These are phyloP conservation scores for Ciconia boyciana DNA, from an alignment of 2,113 vertebrate genomes.

Conservation along the genomic window DNA sequence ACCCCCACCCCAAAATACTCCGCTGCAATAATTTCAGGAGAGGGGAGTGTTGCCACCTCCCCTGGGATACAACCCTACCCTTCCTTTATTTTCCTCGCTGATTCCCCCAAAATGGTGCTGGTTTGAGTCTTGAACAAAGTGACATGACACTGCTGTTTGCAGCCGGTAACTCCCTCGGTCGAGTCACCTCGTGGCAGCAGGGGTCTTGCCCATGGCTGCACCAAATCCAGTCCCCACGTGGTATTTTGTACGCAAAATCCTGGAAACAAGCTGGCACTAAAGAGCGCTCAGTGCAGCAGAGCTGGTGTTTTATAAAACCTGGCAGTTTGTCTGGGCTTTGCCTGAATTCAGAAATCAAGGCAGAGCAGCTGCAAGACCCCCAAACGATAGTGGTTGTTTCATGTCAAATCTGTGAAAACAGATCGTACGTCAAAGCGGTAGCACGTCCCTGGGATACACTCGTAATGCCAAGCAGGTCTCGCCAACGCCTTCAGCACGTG, in stretches of 20 bases:
- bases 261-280: not conserved
- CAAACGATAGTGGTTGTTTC: not conserved
- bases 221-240: fast-evolving
- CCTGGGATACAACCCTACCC: too few species aligned
- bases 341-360: not conserved
- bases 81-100: too few species aligned
- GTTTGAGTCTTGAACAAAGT: not conserved
- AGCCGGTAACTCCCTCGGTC: fast-evolving
- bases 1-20: fast-evolving
- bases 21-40: not conserved
- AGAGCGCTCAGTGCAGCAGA: fast-evolving
- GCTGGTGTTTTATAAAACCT: not conserved
- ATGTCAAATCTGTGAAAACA: not conserved
- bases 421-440: not conserved
- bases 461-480: not conserved
- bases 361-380: not conserved
- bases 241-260: not conserved
- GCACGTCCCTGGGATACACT: not conserved
- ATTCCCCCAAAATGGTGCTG: not conserved
- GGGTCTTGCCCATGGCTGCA: not conserved
- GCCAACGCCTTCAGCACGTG: fast-evolving
- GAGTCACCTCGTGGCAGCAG: not conserved
- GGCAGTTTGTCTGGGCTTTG: not conserved
- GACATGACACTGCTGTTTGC: not conserved
- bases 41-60: not conserved